Conservation (phyloP, 2,888 invertebrate species). For the Aphelenchoides bicaudatus region DNA sequence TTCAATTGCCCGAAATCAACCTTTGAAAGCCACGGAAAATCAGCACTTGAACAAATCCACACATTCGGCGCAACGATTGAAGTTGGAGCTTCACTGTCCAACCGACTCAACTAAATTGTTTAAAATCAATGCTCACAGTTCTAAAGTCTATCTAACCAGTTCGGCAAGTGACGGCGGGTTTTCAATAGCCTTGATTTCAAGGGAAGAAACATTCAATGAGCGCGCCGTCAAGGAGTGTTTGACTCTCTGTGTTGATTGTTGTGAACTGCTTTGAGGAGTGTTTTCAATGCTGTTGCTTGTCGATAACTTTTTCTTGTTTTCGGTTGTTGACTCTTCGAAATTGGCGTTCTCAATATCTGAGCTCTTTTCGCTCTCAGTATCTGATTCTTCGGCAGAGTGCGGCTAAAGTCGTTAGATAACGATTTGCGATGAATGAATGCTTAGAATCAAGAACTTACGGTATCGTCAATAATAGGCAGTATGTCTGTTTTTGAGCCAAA, state of each 20-base stretch:
- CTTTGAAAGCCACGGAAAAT: slow-evolving; percentile 35
- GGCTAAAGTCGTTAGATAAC: too few relatives aligned
- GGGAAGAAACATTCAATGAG: not conserved
- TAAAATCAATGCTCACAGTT: not conserved
- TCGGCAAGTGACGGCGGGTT: slow-evolving; percentile 7
- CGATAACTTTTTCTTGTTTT: too few relatives aligned
- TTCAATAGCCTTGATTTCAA: not conserved
- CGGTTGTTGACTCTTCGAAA: too few relatives aligned
- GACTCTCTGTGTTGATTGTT: too few relatives aligned
- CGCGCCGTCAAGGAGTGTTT: not conserved
- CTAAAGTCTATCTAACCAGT: not conserved
- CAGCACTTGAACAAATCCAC: slow-evolving; percentile 36
- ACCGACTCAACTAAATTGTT: slow-evolving; percentile 19
- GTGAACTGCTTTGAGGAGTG: too few relatives aligned
- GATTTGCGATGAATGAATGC: too few relatives aligned
- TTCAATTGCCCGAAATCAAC: slow-evolving; percentile 22
- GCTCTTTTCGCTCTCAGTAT: slow-evolving; percentile 26
- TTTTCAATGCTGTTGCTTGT: too few relatives aligned
- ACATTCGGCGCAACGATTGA: slow-evolving; percentile 27
- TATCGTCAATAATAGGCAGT: slow-evolving; percentile 36
- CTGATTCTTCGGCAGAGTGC: slow-evolving; percentile 12
- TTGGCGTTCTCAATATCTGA: slow-evolving; percentile 26
- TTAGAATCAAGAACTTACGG: too few relatives aligned
- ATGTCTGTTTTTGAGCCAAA: slow-evolving; percentile 43
- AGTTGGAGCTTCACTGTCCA: slow-evolving; percentile 20